phyloP scores from a whole-genome alignment of 2,113 vertebrate genomes.

The Pithys albifrons region DNA sequence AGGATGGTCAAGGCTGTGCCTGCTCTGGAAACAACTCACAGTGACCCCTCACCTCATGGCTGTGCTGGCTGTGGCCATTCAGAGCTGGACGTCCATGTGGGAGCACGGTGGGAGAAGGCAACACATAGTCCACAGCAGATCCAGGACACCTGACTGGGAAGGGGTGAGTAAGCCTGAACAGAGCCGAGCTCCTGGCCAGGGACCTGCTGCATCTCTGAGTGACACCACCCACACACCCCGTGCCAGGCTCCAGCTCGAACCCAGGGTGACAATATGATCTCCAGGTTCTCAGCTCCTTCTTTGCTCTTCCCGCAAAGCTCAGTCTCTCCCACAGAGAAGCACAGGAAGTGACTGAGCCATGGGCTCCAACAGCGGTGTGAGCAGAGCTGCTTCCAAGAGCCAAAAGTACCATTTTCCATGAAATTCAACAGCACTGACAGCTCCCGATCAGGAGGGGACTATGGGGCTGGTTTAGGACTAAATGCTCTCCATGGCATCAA shows the following conservation, averaged over 20 bases:
- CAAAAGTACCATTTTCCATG: rapidly evolving
- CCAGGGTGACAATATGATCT: neutral
- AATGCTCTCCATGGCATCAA: neutral
- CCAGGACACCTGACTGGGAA: neutral
- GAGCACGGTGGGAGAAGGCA: neutral
- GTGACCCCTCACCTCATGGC: conserved; percentile 64
- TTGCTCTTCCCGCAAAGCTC: neutral
- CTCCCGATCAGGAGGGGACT: neutral
- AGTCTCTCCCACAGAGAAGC: neutral
- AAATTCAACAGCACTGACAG: neutral
- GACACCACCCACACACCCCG: rapidly evolving
- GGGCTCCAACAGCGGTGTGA: neutral
- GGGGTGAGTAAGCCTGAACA: rapidly evolving
- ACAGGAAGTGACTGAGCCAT: neutral
- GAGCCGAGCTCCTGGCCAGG: rapidly evolving
- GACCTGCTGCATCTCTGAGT: neutral
- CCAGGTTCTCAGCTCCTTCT: neutral
- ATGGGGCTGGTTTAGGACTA: neutral
- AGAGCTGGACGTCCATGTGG: neutral
- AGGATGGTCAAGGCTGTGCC: neutral
- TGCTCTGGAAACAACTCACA: conserved; percentile 1
- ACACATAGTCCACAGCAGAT: neutral
- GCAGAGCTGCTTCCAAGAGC: neutral
- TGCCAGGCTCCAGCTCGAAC: neutral
- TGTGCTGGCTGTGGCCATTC: conserved; percentile 28